Base-by-base conservation (phyloP, 2,113 vertebrate species). In the Neogobius melanostomus region DNA sequence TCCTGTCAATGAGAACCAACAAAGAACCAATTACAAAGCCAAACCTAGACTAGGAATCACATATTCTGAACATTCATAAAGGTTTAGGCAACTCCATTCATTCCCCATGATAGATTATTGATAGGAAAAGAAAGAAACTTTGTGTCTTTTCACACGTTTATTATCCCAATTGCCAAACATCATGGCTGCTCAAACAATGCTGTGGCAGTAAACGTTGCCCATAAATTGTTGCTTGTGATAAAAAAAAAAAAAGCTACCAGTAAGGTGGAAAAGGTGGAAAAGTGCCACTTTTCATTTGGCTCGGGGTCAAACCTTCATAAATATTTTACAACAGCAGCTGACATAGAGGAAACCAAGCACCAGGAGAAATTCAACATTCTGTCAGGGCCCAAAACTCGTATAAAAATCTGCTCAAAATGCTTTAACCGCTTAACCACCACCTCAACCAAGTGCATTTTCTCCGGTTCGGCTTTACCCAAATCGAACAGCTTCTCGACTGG, bases 1-100 rank as follows among this genome's bases (percentile, higher is more conserved):
- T 91, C 76, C 98, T 99, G 75, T 12, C 57, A 12, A 46, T 9
- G 42, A 45, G 49, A 11, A 45, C 50, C 50, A 44, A 57, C 69
- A 67, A 50, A 54, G 50, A 60, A 53, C 54, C 17, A 49, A 57
- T 60, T 61, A 61, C 8, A 15, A 44, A 14, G 11, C n/a, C 8
- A 5, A 4, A 62, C 12, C 28, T 36, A 36, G n/a, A 46, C 7
- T 2, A 3, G 7, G 8, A 15, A 36, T n/a, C 7, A 45, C 42
- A 36, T 6, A 57, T 17, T 21, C 21, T 21, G 21, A 21, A 21
- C 21, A 21, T 21, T 21, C 21, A 21, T 21, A 21, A 21, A 21
- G 21, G 21, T 21, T 36, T 36, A 36, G 28, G 28, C 28, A 47
- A 47, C 5, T 47, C 46, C 46, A 47, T 11, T 11, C 46, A 8